Percentiles rank a stretch among this genome's conserved stretches.
Evolutionary conservation across 1,140 invertebrate species (phyloP).

Genomic region (Drosophila willistoni): DNA sequence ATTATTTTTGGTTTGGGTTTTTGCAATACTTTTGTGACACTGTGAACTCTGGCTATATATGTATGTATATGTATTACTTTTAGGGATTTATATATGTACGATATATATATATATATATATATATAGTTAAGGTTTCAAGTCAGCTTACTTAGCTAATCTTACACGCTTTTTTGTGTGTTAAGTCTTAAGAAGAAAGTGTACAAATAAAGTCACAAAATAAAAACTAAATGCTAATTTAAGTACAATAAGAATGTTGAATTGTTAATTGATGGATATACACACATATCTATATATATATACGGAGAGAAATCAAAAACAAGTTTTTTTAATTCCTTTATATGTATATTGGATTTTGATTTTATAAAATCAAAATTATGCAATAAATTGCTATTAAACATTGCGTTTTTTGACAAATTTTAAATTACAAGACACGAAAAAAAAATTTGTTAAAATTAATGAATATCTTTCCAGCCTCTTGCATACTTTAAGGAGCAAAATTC

Average conservation of each 20-base stretch:
- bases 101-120: not conserved
- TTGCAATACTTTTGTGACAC: conserved; percentile 2
- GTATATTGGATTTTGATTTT: no score
- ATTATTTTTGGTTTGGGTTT: conserved; percentile 8
- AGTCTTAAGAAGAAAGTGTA: conserved; percentile 1
- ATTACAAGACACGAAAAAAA: no score
- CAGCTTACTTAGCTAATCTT: not conserved
- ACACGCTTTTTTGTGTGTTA: not conserved
- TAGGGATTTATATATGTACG: not conserved
- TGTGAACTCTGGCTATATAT: conserved; percentile 5
- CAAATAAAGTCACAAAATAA: not conserved
- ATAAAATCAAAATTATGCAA: no score
- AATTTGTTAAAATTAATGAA: no score
- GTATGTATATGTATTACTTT: conserved; percentile 9
- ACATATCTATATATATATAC: no score
- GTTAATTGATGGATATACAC: no score
- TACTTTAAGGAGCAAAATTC: no score
- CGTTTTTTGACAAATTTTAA: no score
- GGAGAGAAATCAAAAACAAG: no score
- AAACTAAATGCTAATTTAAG: conserved; percentile 10
- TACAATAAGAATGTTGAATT: not conserved
- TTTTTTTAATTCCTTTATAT: no score
- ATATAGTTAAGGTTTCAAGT: not conserved
- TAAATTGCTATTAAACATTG: no score
- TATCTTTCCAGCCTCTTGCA: no score